Percentiles rank a stretch among this genome's conserved stretches.
These are phyloP conservation scores for Agrypnia vestita DNA, from an alignment of 1,140 invertebrate genomes.

Conservation along the genomic window DNA sequence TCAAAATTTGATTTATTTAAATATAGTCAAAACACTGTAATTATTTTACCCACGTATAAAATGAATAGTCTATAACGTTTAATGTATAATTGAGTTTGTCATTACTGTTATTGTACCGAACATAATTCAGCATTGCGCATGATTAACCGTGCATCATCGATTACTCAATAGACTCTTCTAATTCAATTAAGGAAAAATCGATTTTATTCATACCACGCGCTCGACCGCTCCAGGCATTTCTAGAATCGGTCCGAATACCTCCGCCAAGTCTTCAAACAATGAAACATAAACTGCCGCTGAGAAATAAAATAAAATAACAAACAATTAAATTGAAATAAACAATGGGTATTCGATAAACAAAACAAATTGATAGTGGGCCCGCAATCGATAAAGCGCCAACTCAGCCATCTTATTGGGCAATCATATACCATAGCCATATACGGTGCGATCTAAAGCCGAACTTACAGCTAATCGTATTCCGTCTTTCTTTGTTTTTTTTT, in stretches of 20 bases:
- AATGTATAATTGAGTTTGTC: no score
- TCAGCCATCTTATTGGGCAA: constrained; percentile 1
- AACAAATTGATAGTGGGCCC: constrained; percentile 1
- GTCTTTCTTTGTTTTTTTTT: no score
- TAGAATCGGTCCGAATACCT: background rate
- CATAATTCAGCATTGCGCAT: background rate
- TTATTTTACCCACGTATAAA: no score
- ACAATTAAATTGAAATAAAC: constrained; percentile 19
- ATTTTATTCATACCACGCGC: background rate
- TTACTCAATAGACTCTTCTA: background rate
- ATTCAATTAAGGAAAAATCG: background rate
- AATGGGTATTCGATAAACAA: constrained; percentile 23
- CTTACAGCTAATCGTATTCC: no score
- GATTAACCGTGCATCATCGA: background rate
- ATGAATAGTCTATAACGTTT: no score
- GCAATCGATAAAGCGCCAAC: background rate
- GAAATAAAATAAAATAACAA: constrained; percentile 23
- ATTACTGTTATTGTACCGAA: no score
- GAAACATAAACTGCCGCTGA: constrained; percentile 2
- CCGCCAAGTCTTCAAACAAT: constrained; percentile 9
- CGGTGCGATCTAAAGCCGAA: no score
- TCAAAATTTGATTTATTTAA: no score
- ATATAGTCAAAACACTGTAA: no score
- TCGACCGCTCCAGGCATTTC: background rate
- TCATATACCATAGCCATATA: background rate